These are phyloP conservation scores for Epinephelus coioides DNA, from an alignment of 2,797 vertebrate genomes.

Conservation along the genomic window DNA sequence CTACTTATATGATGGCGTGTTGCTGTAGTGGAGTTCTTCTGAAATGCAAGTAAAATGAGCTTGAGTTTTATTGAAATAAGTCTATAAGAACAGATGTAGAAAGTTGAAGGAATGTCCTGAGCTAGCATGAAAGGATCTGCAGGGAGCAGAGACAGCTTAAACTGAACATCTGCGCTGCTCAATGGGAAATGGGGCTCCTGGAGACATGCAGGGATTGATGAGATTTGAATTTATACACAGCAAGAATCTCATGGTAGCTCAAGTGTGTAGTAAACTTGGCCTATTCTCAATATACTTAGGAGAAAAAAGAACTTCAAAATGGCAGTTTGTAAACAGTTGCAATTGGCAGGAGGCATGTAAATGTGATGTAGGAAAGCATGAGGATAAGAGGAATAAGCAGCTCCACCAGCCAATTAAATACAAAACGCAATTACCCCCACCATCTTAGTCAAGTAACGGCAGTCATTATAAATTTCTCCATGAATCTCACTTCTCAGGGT, in stretches of 20 bases:
- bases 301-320: not conserved
- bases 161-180: slow-evolving; percentile 13
- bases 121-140: not conserved
- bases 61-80: not conserved
- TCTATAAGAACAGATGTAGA: not conserved
- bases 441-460: not conserved
- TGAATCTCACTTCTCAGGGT: not conserved
- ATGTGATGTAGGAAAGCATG: not conserved
- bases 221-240: not conserved
- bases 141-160: not conserved
- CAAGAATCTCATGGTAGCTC: not conserved
- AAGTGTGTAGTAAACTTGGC: not conserved
- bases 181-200: not conserved
- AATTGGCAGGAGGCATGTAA: not conserved
- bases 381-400: not conserved
- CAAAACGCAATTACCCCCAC: not conserved
- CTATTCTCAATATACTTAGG: not conserved
- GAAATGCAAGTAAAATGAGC: not conserved
- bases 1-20: not conserved
- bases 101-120: not conserved
- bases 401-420: not conserved
- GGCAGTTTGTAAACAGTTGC: not conserved
- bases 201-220: not conserved
- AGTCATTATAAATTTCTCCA: not conserved
- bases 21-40: not conserved